These are phyloP conservation scores for Athene cunicularia DNA, from an alignment of 2,113 vertebrate species.

Conservation along the genomic window DNA sequence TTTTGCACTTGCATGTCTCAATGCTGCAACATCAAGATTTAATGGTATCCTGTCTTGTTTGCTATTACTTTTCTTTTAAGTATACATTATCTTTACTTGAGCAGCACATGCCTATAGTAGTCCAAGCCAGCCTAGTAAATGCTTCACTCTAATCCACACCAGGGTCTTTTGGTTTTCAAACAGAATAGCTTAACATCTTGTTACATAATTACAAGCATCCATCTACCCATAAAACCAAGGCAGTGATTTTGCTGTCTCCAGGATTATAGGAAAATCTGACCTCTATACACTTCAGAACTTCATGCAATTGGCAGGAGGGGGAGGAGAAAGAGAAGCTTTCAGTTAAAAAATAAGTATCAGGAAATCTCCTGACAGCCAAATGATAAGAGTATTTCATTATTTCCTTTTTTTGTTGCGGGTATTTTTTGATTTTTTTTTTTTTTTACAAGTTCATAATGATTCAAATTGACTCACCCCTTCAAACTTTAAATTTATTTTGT, in stretches of 20 bases:
- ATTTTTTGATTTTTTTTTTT: not conserved
- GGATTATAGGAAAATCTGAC: not conserved
- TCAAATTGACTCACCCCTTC: not conserved
- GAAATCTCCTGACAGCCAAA: not conserved
- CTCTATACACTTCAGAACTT: not conserved
- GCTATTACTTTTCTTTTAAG: not conserved
- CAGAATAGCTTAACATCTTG: not conserved
- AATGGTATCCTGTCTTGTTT: not conserved
- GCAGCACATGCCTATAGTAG: not conserved
- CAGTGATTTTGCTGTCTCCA: not conserved
- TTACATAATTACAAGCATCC: not conserved
- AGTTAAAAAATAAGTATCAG: not conserved
- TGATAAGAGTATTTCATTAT: not conserved
- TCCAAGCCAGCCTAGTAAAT: not conserved
- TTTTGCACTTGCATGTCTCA: not conserved
- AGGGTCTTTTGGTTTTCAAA: not conserved
- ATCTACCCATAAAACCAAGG: not conserved
- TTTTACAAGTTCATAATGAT: not conserved
- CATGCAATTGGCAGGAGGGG: accelerated
- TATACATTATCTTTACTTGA: not conserved
- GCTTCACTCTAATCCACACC: not conserved
- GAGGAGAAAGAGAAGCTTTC: not conserved
- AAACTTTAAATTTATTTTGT: not conserved
- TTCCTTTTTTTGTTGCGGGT: not conserved
- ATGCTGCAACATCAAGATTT: not conserved